Conservation (phyloP, 2,888 invertebrate genomes). For the Athripsodes cinereus region DNA sequence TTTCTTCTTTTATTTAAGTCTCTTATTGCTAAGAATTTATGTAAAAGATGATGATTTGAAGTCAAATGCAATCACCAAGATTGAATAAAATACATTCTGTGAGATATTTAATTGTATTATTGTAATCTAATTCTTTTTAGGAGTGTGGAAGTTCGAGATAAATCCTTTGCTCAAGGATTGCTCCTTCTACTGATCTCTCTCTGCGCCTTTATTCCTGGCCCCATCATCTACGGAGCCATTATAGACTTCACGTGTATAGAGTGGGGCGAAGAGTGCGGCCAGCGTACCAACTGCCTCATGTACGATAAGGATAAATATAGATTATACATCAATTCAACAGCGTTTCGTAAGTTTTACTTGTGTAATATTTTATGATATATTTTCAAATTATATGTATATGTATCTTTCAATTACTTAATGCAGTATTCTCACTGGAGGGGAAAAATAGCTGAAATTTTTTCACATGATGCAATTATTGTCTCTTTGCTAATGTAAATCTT, state of each 20-base stretch:
- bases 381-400: background rate
- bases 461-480: too few species aligned
- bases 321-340: conserved; percentile 49
- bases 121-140: conserved; percentile 34
- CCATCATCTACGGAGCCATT: conserved; percentile 60
- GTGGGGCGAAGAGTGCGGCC: conserved; percentile 60
- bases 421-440: background rate
- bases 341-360: conserved; percentile 29
- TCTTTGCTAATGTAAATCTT: too few species aligned
- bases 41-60: too few species aligned
- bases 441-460: too few species aligned
- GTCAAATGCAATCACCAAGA: too few species aligned
- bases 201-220: conserved; percentile 62
- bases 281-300: conserved; percentile 59
- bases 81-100: background rate
- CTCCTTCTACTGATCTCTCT: conserved; percentile 55
- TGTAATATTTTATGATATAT: background rate
- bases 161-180: conserved; percentile 60
- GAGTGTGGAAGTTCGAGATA: conserved; percentile 54
- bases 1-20: too few species aligned
- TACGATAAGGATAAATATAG: conserved; percentile 57
- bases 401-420: background rate
- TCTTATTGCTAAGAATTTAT: too few species aligned
- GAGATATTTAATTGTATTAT: background rate
- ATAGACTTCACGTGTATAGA: conserved; percentile 61